Base-by-base conservation (phyloP, 1,140 invertebrate genomes). In the Macrosteles quadrilineatus region DNA sequence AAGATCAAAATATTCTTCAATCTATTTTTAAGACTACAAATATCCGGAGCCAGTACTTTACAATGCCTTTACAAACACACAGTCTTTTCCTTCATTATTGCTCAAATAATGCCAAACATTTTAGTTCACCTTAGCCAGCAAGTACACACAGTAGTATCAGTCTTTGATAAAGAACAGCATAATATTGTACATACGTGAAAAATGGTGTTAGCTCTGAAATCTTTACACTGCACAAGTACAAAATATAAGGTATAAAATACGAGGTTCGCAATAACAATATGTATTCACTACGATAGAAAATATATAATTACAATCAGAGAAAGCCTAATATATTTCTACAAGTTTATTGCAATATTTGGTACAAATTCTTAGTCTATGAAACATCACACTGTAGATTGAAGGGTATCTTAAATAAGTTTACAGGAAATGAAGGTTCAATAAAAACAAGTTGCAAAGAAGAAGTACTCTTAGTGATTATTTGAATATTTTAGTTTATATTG, bases 181-280 rank as follows among this genome's bases (percentile, higher is more conserved):
- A 9, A 40, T 17, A 40, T 40, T 50, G 4, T 50, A 11, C n/a
- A 50, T 19, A 50, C 21, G 47, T 50, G 47, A 50, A 50, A 50
- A 50, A 50, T 50, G 47, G 47, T 50, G 47, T 50, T 50, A 21
- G 21, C 47, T 50, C 47, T 19, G 47, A 50, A 11, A 50, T n/a
- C 2, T 9, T 50, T 4, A 50, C 47, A 50, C 47, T 3, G 47
- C 47, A 50, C 47, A 19, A 50, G 47, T 50, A 50, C 47, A 50
- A 50, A 50, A 50, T 50, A 50, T 50, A 50, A 50, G 47, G 14
- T 50, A 50, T 50, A 50, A 50, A 50, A 50, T 50, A 50, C 47
- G n/a, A 50, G 47, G 47, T 50, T 36, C 14, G 14, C 32, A 4
- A n/a, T 50, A 50, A 50, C 47, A 50, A 50, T 50, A 19, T n/a